phyloP scores from a whole-genome alignment of 2,888 invertebrate species.

The Leptinotarsa haldemani region DNA sequence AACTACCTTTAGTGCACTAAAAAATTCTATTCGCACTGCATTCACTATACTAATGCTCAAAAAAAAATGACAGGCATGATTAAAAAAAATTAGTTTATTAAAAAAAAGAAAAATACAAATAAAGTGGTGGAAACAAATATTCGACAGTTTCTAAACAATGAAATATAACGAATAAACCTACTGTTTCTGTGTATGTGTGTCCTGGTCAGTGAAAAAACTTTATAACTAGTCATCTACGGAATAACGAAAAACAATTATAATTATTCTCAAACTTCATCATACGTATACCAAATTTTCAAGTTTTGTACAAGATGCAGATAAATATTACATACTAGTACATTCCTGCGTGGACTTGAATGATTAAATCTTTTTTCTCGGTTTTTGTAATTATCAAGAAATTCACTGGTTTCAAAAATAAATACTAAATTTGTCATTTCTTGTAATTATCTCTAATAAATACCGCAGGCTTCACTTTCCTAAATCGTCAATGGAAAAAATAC shows the following conservation, averaged over 20 bases:
- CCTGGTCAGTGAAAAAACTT: constrained; percentile 50
- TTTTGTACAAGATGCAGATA: constrained; percentile 58
- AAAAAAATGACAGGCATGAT: constrained; percentile 41
- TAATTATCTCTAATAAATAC: neutral
- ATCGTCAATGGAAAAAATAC: too few species aligned
- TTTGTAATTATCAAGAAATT: neutral
- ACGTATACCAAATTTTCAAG: constrained; percentile 64
- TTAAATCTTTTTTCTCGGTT: neutral
- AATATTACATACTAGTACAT: constrained; percentile 35
- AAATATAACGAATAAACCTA: constrained; percentile 33
- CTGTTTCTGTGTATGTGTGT: constrained; percentile 47
- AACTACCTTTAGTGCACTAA: constrained; percentile 1
- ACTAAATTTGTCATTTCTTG: neutral
- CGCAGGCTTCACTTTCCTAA: neutral
- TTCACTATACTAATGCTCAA: constrained; percentile 10
- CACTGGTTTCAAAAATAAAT: constrained; percentile 8
- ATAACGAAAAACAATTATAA: constrained; percentile 65
- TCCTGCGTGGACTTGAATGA: constrained; percentile 28
- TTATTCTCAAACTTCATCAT: constrained; percentile 66
- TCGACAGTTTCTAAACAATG: constrained; percentile 35
- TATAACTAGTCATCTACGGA: constrained; percentile 49
- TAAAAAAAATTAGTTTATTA: constrained; percentile 40
- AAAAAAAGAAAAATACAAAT: constrained; percentile 35
- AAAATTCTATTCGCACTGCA: neutral
- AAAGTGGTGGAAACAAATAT: constrained; percentile 36